Conservation (phyloP, 1,140 invertebrate genomes). For the Melitaea cinxia region DNA sequence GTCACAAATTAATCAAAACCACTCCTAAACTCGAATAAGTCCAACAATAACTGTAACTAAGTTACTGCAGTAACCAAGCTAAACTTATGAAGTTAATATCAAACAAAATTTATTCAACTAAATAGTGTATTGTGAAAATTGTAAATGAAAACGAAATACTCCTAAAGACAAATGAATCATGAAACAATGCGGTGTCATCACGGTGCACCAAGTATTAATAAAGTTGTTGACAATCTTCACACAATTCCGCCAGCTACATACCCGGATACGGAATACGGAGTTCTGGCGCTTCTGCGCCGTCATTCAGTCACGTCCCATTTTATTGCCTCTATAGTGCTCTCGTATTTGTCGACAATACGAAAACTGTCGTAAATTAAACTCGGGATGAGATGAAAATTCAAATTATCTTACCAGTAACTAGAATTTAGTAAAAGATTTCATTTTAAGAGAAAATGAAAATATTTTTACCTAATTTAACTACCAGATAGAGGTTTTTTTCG, state of each 20-base stretch:
- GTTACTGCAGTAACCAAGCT: too few species aligned
- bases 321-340: background rate
- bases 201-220: constrained; percentile 2
- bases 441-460: too few species aligned
- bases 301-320: constrained; percentile 13
- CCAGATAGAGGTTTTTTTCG: background rate
- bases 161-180: constrained; percentile 6
- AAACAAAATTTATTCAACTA: too few species aligned
- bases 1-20: too few species aligned
- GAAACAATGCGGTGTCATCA: background rate
- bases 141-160: background rate
- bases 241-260: background rate
- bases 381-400: background rate
- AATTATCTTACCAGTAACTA: background rate
- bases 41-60: too few species aligned
- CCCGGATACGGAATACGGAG: background rate
- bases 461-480: too few species aligned
- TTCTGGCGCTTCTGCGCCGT: background rate
- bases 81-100: too few species aligned
- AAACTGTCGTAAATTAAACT: constrained; percentile 12
- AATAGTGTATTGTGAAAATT: background rate
- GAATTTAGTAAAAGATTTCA: too few species aligned
- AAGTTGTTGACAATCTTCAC: constrained; percentile 5
- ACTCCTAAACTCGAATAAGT: too few species aligned
- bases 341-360: constrained; percentile 1